Evolutionary conservation across 2,797 vertebrate genomes (phyloP).

Genomic region (Anguilla obscura): DNA sequence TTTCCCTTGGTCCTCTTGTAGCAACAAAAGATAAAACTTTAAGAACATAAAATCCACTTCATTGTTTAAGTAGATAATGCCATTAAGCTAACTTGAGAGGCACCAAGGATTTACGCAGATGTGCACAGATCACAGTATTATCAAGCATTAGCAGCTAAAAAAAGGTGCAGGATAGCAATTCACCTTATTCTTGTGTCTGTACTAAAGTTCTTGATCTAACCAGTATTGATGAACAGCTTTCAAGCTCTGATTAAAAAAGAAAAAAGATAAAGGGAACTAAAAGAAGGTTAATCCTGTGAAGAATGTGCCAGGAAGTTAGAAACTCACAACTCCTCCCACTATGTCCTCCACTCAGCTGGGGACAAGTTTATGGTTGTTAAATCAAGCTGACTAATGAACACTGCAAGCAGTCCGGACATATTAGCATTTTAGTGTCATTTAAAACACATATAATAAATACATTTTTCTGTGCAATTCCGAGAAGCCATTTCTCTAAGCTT

Average conservation of each 20-base stretch:
- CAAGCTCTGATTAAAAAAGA: neutral
- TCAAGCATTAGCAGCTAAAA: neutral
- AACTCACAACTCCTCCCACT: neutral
- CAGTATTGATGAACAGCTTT: neutral
- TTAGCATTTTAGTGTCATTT: neutral
- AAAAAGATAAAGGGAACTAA: slow-evolving; percentile 5
- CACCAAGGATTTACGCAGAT: neutral
- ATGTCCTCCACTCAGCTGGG: neutral
- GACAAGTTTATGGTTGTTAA: neutral
- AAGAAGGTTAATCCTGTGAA: neutral
- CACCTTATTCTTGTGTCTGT: neutral
- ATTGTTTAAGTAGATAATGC: neutral
- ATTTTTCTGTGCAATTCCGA: neutral
- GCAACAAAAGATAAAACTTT: neutral
- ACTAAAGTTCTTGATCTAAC: neutral
- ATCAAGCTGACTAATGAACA: neutral
- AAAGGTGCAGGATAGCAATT: neutral
- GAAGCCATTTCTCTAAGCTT: neutral
- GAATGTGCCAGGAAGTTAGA: neutral
- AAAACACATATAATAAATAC: neutral
- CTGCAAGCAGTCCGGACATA: neutral
- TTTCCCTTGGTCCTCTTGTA: neutral
- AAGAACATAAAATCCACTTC: neutral
- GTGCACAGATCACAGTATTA: neutral
- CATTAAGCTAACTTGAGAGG: neutral